A percentile compares a stretch with the other conserved stretches of the same genome.
Conservation (phyloP, 1,140 invertebrate species). For the Sesamia nonagrioides region DNA sequence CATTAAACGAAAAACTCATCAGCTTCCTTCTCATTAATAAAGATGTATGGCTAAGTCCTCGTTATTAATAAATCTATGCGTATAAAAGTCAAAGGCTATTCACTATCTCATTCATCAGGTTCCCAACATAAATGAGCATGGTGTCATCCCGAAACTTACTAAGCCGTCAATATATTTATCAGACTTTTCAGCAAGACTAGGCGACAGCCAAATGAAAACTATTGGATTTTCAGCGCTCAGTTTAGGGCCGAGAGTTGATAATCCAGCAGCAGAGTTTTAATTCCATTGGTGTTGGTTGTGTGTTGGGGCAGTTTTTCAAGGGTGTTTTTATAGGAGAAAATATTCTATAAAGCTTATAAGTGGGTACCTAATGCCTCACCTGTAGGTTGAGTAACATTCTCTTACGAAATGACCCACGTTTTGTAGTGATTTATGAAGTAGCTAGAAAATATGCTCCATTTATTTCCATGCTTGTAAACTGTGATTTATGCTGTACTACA, state of each 20-base stretch:
- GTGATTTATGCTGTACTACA: too few species aligned
- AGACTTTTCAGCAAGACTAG: neutral
- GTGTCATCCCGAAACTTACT: neutral
- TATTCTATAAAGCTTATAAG: too few species aligned
- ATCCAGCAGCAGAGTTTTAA: too few species aligned
- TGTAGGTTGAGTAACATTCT: neutral
- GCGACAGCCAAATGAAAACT: too few species aligned
- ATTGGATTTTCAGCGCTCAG: too few species aligned
- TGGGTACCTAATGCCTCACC: neutral
- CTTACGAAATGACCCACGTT: neutral
- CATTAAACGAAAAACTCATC: slow-evolving; percentile 22
- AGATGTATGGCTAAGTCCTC: slow-evolving; percentile 20
- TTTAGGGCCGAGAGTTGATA: too few species aligned
- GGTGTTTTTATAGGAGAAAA: neutral
- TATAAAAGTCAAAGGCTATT: slow-evolving; percentile 41
- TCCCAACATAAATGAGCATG: slow-evolving; percentile 8
- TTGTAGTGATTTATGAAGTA: slow-evolving; percentile 20
- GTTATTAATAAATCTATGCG: slow-evolving; percentile 44
- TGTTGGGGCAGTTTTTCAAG: neutral
- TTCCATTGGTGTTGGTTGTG: too few species aligned
- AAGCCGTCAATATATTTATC: slow-evolving; percentile 35
- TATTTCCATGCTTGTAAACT: neutral
- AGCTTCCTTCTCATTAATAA: slow-evolving; percentile 20
- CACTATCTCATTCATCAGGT: slow-evolving; percentile 29
- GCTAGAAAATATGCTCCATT: neutral